Percentiles rank a stretch among this genome's conserved stretches.
These are phyloP conservation scores for Hyalella azteca DNA, from an alignment of 2,888 invertebrate species.

Conservation along the genomic window DNA sequence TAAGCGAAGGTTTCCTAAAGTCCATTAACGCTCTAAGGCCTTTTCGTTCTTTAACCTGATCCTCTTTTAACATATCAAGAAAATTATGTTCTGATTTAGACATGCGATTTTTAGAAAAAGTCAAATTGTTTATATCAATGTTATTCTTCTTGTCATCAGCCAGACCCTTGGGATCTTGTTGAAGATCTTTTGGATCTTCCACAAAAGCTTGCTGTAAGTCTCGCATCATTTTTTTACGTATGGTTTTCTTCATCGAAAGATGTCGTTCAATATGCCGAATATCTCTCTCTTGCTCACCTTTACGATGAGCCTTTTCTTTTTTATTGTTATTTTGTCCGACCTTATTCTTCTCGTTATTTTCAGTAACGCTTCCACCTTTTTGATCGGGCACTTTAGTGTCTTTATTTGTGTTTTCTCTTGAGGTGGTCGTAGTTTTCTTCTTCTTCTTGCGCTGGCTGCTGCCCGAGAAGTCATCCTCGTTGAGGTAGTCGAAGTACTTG, in stretches of 20 bases:
- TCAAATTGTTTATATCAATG: constrained; percentile 72
- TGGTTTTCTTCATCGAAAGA: constrained; percentile 86
- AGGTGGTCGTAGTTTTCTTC: constrained; percentile 42
- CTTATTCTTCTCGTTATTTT: constrained; percentile 38
- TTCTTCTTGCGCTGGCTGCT: constrained; percentile 52
- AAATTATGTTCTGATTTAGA: constrained; percentile 69
- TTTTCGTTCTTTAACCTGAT: constrained; percentile 45
- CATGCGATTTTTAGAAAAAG: constrained; percentile 66
- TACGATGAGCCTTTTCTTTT: constrained; percentile 67
- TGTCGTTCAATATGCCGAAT: constrained; percentile 79
- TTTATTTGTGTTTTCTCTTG: constrained; percentile 15
- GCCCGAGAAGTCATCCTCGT: constrained; percentile 51
- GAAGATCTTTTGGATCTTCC: constrained; percentile 71
- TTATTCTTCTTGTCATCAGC: constrained; percentile 74
- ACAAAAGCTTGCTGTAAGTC: constrained; percentile 72
- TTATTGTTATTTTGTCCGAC: constrained; percentile 60
- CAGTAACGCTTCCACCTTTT: constrained; percentile 27
- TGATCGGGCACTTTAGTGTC: constrained; percentile 6
- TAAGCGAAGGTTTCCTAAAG: constrained; percentile 2
- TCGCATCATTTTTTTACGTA: constrained; percentile 83
- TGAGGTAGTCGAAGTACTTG: constrained; percentile 58
- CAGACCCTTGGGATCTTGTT: constrained; percentile 70
- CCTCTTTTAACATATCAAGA: constrained; percentile 72
- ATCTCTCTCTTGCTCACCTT: constrained; percentile 68
- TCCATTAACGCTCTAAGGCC: constrained; percentile 14